Base-by-base conservation (phyloP, 2,113 vertebrate genomes). In the Pluvialis apricaria region DNA sequence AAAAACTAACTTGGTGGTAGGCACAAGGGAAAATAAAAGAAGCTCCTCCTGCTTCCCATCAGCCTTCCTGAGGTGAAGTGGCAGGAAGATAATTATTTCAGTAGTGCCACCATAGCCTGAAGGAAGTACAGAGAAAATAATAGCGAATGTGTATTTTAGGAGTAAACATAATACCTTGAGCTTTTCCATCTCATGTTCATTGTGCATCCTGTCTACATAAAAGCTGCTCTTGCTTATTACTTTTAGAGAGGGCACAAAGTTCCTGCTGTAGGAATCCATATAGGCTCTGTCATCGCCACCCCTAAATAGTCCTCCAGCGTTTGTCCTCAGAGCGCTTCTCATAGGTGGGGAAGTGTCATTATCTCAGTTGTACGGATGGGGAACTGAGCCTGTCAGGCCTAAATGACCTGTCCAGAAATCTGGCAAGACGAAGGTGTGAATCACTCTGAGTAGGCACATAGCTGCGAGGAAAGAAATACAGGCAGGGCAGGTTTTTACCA, bases 371-470 rank as follows among this genome's bases (percentile, higher is more conserved):
- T 71, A n/a, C 25, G 21, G 65, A 21, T 61, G 58, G 64, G 57
- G 71, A 93, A 9, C 76, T 58, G 54, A 70, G 64, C 44, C 58
- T 58, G 10, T 72, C 36, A 19, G 7, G 68, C 58, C 64, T 60
- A 78, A 95, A 88, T 68, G 89, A 78, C 83, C 80, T 83, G 88
- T 92, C 86, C 86, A 71, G 68, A 81, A 78, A 71, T 73, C 58
- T 80, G 68, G 40, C 72, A 91, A 58, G 68, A 78, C 1, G 11
- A 65, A 88, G 58, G 25, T 70, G 85, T 86, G 87, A 96, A 73
- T 82, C 70, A 72, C 34, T 86, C 72, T 51, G 58, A 90, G 79
- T 13, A 87, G 82, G 54, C 87, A 71, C 29, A 71, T 47, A 73
- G 75, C 82, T 90, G 51, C 4, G 17, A 73, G 87, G 49, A 45